Conservation (phyloP, 2,797 vertebrate species). For the Galagoides demidoff region DNA sequence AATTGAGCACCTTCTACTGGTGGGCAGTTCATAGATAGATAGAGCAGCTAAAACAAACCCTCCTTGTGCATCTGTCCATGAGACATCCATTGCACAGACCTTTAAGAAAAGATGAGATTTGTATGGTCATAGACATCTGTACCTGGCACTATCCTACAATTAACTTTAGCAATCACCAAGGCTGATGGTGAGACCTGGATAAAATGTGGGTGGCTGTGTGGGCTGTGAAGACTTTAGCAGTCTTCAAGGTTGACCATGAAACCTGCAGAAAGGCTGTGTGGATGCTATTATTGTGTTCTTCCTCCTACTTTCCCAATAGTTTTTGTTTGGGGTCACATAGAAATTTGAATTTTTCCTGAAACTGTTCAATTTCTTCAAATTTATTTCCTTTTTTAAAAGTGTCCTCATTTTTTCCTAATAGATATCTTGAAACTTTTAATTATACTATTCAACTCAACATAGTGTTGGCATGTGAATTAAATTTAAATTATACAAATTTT, state of each 20-base stretch:
- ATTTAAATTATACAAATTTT: background rate
- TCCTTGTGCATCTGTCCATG: background rate
- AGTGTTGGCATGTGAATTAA: background rate
- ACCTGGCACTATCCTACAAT: background rate
- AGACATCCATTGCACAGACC: background rate
- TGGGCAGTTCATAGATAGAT: no score
- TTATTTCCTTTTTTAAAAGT: background rate
- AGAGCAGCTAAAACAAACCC: background rate
- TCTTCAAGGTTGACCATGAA: no score
- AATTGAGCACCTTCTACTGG: background rate
- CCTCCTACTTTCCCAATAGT: background rate
- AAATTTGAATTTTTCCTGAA: background rate
- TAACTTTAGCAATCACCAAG: background rate
- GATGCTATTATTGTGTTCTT: background rate
- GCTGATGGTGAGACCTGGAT: background rate
- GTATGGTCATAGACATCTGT: rapidly evolving
- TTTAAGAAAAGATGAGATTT: background rate
- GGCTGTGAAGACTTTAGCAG: no score
- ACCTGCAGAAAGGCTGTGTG: background rate
- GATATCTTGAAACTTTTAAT: background rate
- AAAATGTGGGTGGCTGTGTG: background rate
- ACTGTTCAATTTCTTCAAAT: background rate
- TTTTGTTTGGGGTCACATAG: background rate
- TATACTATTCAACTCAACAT: background rate
- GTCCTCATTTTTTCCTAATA: background rate